These are phyloP conservation scores for Oreochromis tanganicae DNA, from an alignment of 2,113 vertebrate species.

Conservation along the genomic window DNA sequence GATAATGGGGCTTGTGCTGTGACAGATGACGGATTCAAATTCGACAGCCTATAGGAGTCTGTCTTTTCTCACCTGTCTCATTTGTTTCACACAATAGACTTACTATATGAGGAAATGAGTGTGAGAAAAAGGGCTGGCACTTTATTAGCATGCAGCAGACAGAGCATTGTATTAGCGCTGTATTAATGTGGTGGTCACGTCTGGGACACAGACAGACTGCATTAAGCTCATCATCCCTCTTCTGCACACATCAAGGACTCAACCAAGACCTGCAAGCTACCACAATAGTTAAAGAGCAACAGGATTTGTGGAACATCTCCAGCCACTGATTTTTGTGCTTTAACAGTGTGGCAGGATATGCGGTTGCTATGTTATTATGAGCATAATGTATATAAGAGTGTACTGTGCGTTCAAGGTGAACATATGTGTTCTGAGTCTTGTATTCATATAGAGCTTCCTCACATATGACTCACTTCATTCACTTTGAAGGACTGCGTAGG, in stretches of 20 bases:
- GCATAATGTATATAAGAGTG: background rate
- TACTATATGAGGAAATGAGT: background rate
- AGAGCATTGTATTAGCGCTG: constrained; percentile 50
- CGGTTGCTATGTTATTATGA: background rate
- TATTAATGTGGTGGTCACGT: constrained; percentile 71
- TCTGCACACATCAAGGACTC: constrained; percentile 66
- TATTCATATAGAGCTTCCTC: constrained; percentile 4
- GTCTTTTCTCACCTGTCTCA: background rate
- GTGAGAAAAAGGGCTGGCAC: background rate
- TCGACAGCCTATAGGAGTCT: background rate
- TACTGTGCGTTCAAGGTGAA: background rate
- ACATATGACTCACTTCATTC: constrained; percentile 50
- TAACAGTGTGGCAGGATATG: background rate
- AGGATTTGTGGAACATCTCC: constrained; percentile 16
- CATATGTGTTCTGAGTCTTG: constrained; percentile 13
- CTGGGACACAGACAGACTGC: constrained; percentile 62
- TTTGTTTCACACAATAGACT: constrained; percentile 11
- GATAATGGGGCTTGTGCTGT: background rate
- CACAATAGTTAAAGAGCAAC: constrained; percentile 28
- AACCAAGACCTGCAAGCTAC: constrained; percentile 30
- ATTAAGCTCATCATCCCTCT: constrained; percentile 65
- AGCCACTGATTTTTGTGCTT: background rate
- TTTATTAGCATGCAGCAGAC: constrained; percentile 64
- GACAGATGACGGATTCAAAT: constrained; percentile 4
- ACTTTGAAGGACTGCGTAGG: constrained; percentile 39